A percentile compares a stretch with the other conserved stretches of the same genome.
Conservation (phyloP, 2,797 vertebrate genomes). For the Vipera latastei region DNA sequence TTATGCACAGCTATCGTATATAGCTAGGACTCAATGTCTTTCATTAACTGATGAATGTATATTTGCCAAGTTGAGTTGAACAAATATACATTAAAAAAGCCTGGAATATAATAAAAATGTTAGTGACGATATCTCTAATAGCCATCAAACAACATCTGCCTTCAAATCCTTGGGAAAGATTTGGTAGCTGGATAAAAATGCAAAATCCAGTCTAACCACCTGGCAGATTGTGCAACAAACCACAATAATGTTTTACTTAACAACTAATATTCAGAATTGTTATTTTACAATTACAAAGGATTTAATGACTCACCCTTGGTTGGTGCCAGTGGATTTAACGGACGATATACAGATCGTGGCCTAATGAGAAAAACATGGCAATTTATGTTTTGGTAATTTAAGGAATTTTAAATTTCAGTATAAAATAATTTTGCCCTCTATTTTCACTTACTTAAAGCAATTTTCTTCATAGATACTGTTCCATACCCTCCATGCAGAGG, state of each 20-base stretch:
- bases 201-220: neutral
- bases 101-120: neutral
- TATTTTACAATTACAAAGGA: constrained; percentile 1
- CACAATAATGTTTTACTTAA: neutral
- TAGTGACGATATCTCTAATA: neutral
- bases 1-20: neutral
- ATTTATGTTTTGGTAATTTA: constrained; percentile 24
- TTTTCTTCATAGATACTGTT: constrained; percentile 97
- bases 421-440: constrained; percentile 7
- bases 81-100: neutral
- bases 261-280: constrained; percentile 24
- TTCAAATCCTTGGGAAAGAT: neutral
- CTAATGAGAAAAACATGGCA: constrained; percentile 65
- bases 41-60: neutral
- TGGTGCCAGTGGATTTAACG: constrained; percentile 89
- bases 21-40: neutral
- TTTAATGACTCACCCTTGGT: constrained; percentile 77
- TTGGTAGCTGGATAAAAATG: neutral
- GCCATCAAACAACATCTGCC: neutral
- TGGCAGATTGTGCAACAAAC: neutral
- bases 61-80: neutral
- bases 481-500: constrained; percentile 91
- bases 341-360: constrained; percentile 94
- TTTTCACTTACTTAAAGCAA: constrained; percentile 89
- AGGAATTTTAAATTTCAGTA: neutral